A percentile compares a stretch with the other conserved stretches of the same genome.
Evolutionary conservation across 2,113 vertebrate genomes (phyloP).

Genomic region (Pterophyllum scalare): DNA sequence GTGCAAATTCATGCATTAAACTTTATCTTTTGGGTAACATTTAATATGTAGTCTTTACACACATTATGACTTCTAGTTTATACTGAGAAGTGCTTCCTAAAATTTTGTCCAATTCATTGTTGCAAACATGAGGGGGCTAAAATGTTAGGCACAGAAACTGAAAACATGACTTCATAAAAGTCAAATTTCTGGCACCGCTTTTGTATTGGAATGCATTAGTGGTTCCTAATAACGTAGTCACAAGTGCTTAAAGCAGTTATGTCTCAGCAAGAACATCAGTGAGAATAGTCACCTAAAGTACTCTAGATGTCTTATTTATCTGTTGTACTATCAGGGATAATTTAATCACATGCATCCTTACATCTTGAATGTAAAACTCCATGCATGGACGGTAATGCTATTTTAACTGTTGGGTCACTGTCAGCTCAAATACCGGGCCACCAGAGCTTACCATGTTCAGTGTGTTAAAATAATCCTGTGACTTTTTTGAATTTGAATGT

Average conservation of each 20-base stretch:
- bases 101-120: not conserved
- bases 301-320: not conserved
- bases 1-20: slow-evolving; percentile 1
- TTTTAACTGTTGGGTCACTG: not conserved
- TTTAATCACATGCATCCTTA: not conserved
- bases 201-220: not conserved
- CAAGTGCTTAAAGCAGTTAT: not conserved
- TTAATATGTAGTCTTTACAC: not conserved
- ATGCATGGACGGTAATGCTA: not conserved
- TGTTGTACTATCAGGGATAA: not conserved
- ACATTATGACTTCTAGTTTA: not conserved
- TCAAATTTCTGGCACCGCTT: not conserved
- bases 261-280: not conserved
- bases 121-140: not conserved
- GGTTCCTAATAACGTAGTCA: slow-evolving; percentile 4
- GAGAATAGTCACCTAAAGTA: not conserved
- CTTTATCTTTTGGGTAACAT: not conserved
- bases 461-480: slow-evolving; percentile 31
- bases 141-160: not conserved
- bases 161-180: not conserved
- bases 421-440: slow-evolving; percentile 17
- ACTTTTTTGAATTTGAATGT: slow-evolving; percentile 24
- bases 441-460: not conserved
- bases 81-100: not conserved
- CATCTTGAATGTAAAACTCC: not conserved